Conservation (phyloP, 2,888 invertebrate genomes). For the Acrobeloides nanus region DNA sequence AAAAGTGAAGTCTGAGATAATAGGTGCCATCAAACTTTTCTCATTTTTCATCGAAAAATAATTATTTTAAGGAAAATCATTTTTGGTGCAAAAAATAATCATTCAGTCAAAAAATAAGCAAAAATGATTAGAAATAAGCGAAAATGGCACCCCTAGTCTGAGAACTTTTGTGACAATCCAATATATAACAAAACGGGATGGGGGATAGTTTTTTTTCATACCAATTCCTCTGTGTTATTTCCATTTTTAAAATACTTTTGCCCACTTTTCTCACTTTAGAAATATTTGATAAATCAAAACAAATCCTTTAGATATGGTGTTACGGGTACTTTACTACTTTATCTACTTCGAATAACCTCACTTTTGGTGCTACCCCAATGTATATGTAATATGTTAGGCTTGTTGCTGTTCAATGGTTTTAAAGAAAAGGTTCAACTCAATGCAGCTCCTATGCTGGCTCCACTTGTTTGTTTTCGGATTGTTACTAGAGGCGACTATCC, state of each 20-base stretch:
- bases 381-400: conserved; percentile 49
- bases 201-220: conserved; percentile 1
- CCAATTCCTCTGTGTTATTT: neutral
- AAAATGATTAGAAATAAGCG: too few relatives aligned
- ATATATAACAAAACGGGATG: neutral
- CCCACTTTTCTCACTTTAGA: neutral
- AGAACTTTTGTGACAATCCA: too few relatives aligned
- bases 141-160: too few relatives aligned
- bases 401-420: conserved; percentile 84
- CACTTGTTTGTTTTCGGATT: conserved; percentile 84
- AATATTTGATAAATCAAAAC: neutral
- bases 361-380: conserved; percentile 54
- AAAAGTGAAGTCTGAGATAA: too few relatives aligned
- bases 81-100: too few relatives aligned
- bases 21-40: too few relatives aligned
- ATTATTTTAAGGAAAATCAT: too few relatives aligned
- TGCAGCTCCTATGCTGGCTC: conserved; percentile 69
- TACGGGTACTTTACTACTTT: conserved; percentile 40
- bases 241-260: neutral
- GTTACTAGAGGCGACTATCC: conserved; percentile 91
- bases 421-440: conserved; percentile 69
- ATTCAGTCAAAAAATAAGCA: too few relatives aligned
- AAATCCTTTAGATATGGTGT: conserved; percentile 46
- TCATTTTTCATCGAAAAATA: too few relatives aligned
- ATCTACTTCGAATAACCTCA: conserved; percentile 44